These are phyloP conservation scores for Leptocoma aspasia DNA, from an alignment of 2,113 vertebrate species.

Conservation along the genomic window DNA sequence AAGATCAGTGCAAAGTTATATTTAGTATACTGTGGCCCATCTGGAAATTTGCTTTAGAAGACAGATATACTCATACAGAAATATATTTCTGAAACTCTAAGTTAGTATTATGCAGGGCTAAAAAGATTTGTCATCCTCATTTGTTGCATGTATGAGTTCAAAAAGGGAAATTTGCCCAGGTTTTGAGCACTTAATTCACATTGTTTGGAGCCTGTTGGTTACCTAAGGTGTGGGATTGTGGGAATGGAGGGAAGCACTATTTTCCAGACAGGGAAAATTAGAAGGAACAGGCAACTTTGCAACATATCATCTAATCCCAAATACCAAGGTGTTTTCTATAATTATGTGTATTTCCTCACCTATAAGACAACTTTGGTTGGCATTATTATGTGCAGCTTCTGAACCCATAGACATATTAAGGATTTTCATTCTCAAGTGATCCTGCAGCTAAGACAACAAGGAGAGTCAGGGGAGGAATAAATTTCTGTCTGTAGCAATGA, in stretches of 20 bases:
- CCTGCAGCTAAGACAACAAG: neutral
- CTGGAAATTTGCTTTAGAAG: neutral
- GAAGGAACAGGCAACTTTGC: neutral
- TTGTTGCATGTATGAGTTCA: neutral
- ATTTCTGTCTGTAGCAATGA: neutral
- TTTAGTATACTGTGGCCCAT: neutral
- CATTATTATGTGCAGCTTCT: neutral
- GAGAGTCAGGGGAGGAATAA: neutral
- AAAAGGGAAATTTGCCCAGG: neutral
- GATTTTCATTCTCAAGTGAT: neutral
- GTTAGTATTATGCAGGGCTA: neutral
- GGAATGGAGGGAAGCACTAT: neutral
- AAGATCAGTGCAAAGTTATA: neutral
- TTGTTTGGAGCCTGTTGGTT: neutral
- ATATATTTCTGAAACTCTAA: neutral
- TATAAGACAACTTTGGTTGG: neutral
- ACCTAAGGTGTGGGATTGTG: neutral
- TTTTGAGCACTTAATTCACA: neutral
- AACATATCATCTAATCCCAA: neutral
- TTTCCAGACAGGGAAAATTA: neutral
- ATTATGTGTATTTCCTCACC: neutral
- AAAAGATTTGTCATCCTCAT: neutral
- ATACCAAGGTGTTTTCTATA: fast-evolving
- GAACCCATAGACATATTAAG: neutral
- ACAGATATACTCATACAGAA: neutral